phyloP scores from a whole-genome alignment of 2,113 vertebrate genomes.

The Mystacornis crossleyi region DNA sequence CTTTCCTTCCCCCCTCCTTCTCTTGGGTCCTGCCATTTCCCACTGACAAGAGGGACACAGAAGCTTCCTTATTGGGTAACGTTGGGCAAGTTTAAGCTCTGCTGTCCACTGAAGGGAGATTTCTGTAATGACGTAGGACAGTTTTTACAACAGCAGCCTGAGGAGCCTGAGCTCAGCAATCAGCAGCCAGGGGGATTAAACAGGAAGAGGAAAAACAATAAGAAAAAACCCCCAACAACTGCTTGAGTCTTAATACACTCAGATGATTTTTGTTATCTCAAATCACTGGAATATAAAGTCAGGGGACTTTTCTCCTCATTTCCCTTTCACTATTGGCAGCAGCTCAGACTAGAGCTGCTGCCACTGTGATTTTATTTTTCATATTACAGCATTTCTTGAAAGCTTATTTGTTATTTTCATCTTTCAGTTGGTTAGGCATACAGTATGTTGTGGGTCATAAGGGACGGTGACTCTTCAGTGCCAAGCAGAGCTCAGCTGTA shows the following conservation, averaged over 20 bases:
- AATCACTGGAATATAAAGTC: background rate
- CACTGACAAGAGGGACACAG: background rate
- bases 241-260: background rate
- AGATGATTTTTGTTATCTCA: background rate
- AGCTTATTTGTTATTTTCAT: background rate
- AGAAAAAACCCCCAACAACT: accelerated
- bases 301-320: background rate
- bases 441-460: background rate
- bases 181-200: background rate
- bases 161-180: background rate
- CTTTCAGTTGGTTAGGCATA: background rate
- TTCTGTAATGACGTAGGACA: background rate
- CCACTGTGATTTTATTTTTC: background rate
- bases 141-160: background rate
- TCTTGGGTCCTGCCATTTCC: background rate
- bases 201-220: conserved; percentile 7
- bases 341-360: background rate
- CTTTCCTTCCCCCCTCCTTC: background rate
- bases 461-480: background rate
- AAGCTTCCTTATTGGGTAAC: background rate
- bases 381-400: background rate
- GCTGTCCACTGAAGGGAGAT: background rate
- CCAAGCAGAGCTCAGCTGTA: background rate
- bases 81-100: accelerated
- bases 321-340: background rate